Percentiles rank a stretch among this genome's conserved stretches.
These are phyloP conservation scores for Campoplex nolae DNA, from an alignment of 2,888 invertebrate species.

Conservation along the genomic window DNA sequence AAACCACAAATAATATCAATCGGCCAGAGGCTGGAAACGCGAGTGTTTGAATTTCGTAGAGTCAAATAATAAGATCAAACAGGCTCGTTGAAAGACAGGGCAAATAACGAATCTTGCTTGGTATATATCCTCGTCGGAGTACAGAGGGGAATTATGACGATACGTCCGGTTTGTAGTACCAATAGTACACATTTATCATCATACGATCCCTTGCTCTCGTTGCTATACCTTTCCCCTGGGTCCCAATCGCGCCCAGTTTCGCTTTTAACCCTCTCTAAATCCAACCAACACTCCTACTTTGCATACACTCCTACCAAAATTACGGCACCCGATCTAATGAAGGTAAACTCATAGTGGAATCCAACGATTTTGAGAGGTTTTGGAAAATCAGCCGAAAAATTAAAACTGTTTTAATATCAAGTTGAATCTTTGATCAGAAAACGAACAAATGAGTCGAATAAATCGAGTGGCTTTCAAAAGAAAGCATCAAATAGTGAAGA, in stretches of 20 bases:
- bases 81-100: constrained; percentile 78
- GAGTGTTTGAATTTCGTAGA: constrained; percentile 83
- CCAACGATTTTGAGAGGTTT: not conserved
- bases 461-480: not conserved
- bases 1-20: constrained; percentile 63
- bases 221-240: constrained; percentile 56
- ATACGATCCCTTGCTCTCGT: constrained; percentile 56
- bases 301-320: not conserved
- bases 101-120: constrained; percentile 76
- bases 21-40: constrained; percentile 68
- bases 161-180: constrained; percentile 43
- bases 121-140: constrained; percentile 62
- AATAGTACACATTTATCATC: constrained; percentile 38
- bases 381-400: no score
- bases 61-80: constrained; percentile 84
- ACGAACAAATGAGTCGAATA: not conserved
- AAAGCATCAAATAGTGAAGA: not conserved
- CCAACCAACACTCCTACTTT: constrained; percentile 27
- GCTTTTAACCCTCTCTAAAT: constrained; percentile 4
- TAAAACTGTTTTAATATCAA: not conserved
- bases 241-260: constrained; percentile 10
- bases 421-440: not conserved
- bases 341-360: not conserved
- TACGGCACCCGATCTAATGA: not conserved
- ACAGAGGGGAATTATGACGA: constrained; percentile 51